phyloP scores from a whole-genome alignment of 2,797 vertebrate species.

The Lateolabrax maculatus region DNA sequence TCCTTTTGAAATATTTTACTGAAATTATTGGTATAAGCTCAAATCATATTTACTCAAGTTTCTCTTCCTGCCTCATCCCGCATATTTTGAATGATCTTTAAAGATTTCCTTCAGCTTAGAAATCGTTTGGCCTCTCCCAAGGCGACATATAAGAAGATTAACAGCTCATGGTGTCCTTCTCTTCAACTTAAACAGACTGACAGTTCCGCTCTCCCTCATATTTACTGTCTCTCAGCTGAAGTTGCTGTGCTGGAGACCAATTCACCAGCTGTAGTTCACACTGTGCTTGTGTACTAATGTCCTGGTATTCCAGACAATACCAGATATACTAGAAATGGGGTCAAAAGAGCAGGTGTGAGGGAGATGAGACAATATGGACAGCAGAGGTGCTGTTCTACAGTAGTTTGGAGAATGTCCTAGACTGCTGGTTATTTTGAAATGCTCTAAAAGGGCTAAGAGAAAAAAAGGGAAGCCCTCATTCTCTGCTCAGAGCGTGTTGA shows the following conservation, averaged over 20 bases:
- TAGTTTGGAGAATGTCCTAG: conserved; percentile 74
- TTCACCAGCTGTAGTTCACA: conserved; percentile 35
- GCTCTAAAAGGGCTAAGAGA: conserved; percentile 59
- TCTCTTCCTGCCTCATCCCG: rapidly evolving
- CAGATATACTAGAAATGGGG: conserved; percentile 57
- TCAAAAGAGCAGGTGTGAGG: conserved; percentile 66
- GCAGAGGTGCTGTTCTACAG: conserved; percentile 65
- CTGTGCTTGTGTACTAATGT: conserved; percentile 31
- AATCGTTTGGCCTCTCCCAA: conserved; percentile 12
- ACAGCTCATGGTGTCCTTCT: conserved; percentile 16
- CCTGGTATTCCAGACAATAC: conserved; percentile 58
- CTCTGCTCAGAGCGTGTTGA: conserved; percentile 28
- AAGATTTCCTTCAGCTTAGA: conserved; percentile 12
- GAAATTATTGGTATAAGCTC: neutral
- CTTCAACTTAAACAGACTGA: conserved; percentile 28
- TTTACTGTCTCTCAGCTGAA: conserved; percentile 7
- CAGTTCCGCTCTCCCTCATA: conserved; percentile 17
- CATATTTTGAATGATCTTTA: conserved; percentile 23
- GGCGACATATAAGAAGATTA: conserved; percentile 65
- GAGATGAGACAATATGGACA: conserved; percentile 65
- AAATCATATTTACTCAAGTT: neutral
- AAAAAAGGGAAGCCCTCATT: conserved; percentile 40
- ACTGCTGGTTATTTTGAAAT: conserved; percentile 56
- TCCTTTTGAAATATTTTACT: neutral
- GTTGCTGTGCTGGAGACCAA: conserved; percentile 23